Percentiles rank a stretch among this genome's conserved stretches.
phyloP scores from a whole-genome alignment of 1,140 invertebrate genomes.

The Brachystomella parvula region DNA sequence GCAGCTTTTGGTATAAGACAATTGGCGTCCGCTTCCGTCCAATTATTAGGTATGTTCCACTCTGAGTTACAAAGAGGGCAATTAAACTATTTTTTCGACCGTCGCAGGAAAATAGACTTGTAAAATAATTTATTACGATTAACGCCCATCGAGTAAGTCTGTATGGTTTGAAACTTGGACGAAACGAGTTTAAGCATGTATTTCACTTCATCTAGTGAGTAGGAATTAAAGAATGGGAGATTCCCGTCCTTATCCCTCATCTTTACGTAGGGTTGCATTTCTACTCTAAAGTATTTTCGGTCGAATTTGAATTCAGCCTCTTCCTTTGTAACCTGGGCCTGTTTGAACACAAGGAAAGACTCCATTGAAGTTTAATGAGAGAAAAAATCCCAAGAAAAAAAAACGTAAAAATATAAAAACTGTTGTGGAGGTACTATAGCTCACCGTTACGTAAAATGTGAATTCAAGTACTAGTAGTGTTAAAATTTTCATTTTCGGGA shows the following conservation, averaged over 20 bases:
- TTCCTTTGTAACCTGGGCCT: background rate
- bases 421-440: no score
- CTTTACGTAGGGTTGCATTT: conserved; percentile 10
- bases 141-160: conserved; percentile 13
- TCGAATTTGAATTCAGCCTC: conserved; percentile 4
- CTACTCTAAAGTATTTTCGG: background rate
- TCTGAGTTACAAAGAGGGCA: background rate
- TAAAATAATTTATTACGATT: background rate
- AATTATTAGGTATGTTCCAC: conserved; percentile 21
- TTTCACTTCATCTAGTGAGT: conserved; percentile 7
- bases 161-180: background rate
- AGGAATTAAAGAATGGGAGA: conserved; percentile 2
- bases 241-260: conserved; percentile 7
- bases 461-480: no score
- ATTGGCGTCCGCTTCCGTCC: conserved; percentile 16
- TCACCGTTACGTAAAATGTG: no score
- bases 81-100: background rate
- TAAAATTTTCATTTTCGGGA: no score
- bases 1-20: conserved; percentile 21
- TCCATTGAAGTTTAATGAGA: no score
- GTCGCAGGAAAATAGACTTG: background rate
- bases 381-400: no score
- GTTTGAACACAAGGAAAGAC: no score
- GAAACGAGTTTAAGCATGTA: background rate
- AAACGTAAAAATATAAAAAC: no score